A percentile compares a stretch with the other conserved stretches of the same genome.
Conservation (phyloP, 2,888 invertebrate species). For the Meteorus colon region DNA sequence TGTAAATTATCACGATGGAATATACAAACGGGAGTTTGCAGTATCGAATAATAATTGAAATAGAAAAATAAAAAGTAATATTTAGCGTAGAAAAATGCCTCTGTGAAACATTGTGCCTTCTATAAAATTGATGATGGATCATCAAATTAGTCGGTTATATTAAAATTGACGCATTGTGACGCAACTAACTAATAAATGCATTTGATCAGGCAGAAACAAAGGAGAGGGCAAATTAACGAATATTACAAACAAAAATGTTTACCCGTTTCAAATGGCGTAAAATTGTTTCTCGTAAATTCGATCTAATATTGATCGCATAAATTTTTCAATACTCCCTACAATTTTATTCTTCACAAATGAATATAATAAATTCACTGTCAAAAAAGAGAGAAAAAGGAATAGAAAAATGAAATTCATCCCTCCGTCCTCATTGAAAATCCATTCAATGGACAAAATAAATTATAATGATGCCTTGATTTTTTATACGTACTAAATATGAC, state of each 20-base stretch:
- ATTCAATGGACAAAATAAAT: conserved; percentile 30
- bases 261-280: not conserved
- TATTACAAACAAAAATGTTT: conserved; percentile 2
- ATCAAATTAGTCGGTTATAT: conserved; percentile 23
- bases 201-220: conserved; percentile 4
- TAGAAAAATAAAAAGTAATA: conserved; percentile 5
- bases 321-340: not conserved
- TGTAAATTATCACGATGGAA: not conserved
- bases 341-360: not conserved
- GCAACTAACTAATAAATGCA: conserved; percentile 18
- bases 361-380: not conserved
- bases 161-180: conserved; percentile 33
- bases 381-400: conserved; percentile 11
- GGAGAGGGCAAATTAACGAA: not conserved
- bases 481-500: conserved; percentile 42
- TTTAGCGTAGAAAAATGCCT: conserved; percentile 48
- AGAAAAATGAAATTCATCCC: conserved; percentile 2
- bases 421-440: conserved; percentile 34
- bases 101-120: conserved; percentile 65
- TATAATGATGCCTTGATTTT: conserved; percentile 42
- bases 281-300: not conserved
- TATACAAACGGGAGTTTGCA: not conserved
- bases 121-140: conserved; percentile 32
- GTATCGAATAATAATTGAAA: not conserved
- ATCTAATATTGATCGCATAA: not conserved